Evolutionary conservation across 2,888 invertebrate species (phyloP).

Genomic region (Dascillus cervinus): DNA sequence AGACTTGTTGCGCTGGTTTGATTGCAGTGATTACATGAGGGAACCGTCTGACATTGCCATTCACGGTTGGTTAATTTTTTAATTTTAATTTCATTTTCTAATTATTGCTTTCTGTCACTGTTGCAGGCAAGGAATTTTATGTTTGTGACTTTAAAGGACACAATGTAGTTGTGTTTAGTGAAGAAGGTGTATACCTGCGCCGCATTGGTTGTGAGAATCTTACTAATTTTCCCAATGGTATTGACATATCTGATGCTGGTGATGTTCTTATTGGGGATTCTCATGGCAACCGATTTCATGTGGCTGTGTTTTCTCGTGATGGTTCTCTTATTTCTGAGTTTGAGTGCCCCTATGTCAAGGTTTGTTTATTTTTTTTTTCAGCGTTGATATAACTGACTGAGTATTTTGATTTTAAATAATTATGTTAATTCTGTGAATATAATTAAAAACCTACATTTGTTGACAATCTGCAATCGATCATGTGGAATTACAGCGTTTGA

Average conservation of each 20-base stretch:
- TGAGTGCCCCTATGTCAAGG: slow-evolving; percentile 96
- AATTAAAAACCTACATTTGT: no score
- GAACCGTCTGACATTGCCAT: slow-evolving; percentile 97
- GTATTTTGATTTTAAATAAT: no score
- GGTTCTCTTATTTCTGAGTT: slow-evolving; percentile 85
- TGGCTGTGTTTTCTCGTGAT: slow-evolving; percentile 88
- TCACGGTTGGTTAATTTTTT: slow-evolving; percentile 61
- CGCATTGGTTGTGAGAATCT: slow-evolving; percentile 93
- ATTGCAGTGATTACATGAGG: slow-evolving; percentile 95
- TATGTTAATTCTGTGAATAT: no score
- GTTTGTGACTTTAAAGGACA: slow-evolving; percentile 98
- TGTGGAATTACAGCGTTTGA: no score
- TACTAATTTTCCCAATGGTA: slow-evolving; percentile 96
- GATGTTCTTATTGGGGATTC: slow-evolving; percentile 96
- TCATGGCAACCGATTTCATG: slow-evolving; percentile 96
- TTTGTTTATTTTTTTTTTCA: slow-evolving; percentile 37
- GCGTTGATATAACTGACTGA: background rate
- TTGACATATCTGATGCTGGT: slow-evolving; percentile 94
- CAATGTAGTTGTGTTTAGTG: slow-evolving; percentile 93
- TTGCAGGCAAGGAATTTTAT: slow-evolving; percentile 81
- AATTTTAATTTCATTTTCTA: background rate
- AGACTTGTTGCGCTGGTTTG: slow-evolving; percentile 91
- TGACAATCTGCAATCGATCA: no score
- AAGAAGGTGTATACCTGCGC: slow-evolving; percentile 84
- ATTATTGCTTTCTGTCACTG: background rate